These are phyloP conservation scores for Habroteleia sp. DNA, from an alignment of 2,888 invertebrate genomes.

Conservation along the genomic window DNA sequence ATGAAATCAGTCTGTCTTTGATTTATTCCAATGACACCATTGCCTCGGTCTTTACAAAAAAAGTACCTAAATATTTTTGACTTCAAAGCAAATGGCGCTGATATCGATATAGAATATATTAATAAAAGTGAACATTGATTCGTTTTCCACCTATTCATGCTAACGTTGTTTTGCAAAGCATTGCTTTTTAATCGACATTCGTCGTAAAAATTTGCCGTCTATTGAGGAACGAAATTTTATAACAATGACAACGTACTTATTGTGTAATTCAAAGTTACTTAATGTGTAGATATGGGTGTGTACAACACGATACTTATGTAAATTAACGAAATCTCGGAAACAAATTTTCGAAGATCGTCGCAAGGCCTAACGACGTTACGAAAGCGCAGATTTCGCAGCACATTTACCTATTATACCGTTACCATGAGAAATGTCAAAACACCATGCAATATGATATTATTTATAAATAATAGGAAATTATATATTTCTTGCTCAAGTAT, in stretches of 20 bases:
- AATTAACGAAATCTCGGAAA: conserved; percentile 1
- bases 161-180: no score
- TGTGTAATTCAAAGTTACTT: conserved; percentile 21
- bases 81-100: conserved; percentile 1
- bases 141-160: no score
- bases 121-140: no score
- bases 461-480: conserved; percentile 27
- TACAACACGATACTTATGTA: conserved; percentile 21
- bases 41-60: no score
- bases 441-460: conserved; percentile 36
- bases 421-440: conserved; percentile 17
- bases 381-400: conserved; percentile 29
- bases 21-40: no score
- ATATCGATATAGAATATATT: no score
- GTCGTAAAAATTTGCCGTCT: conserved; percentile 15
- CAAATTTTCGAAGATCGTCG: background rate
- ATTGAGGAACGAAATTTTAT: conserved; percentile 19
- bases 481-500: conserved; percentile 34
- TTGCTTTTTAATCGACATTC: conserved; percentile 11
- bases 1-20: no score
- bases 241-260: conserved; percentile 7
- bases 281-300: conserved; percentile 38
- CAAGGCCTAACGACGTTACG: conserved; percentile 24
- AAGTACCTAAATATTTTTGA: conserved; percentile 15
- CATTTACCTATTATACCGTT: conserved; percentile 31